Percentiles rank a stretch among this genome's conserved stretches.
These are phyloP conservation scores for Neogobius melanostomus DNA, from an alignment of 2,113 vertebrate genomes.

Conservation along the genomic window DNA sequence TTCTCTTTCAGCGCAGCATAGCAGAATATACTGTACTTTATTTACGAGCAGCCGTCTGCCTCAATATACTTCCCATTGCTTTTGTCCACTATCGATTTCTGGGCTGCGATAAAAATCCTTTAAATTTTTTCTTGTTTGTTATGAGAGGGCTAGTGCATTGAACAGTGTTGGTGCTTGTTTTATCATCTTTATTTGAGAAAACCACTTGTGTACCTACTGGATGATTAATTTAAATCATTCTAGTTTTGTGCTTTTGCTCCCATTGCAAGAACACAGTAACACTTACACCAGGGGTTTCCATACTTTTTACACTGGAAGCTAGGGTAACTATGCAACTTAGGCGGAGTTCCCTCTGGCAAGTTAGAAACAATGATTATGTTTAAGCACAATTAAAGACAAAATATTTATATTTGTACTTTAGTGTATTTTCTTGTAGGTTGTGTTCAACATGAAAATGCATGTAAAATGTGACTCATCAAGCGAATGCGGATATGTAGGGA, in stretches of 20 bases:
- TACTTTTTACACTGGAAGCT: too few relatives aligned
- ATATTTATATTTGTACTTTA: too few relatives aligned
- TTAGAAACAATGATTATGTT: too few relatives aligned
- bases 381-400: too few relatives aligned
- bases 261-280: background rate
- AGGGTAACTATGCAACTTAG: too few relatives aligned
- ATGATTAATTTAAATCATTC: slow-evolving; percentile 12
- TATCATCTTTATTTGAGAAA: slow-evolving; percentile 2
- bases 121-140: slow-evolving; percentile 28
- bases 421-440: too few relatives aligned
- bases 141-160: slow-evolving; percentile 25
- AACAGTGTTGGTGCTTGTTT: slow-evolving; percentile 33
- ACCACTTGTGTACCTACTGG: slow-evolving; percentile 21
- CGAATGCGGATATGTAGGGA: too few relatives aligned
- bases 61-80: slow-evolving; percentile 49
- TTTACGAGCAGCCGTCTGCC: slow-evolving; percentile 55
- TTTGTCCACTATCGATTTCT: slow-evolving; percentile 62
- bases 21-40: slow-evolving; percentile 46
- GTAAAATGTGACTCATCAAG: too few relatives aligned
- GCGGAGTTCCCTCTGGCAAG: too few relatives aligned
- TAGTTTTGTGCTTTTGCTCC: background rate
- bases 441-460: too few relatives aligned
- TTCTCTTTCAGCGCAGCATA: slow-evolving; percentile 45
- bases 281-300: too few relatives aligned
- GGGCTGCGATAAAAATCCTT: slow-evolving; percentile 44